Evolutionary conservation across 2,888 invertebrate genomes (phyloP).

Genomic region (Sabellastarte sp.): DNA sequence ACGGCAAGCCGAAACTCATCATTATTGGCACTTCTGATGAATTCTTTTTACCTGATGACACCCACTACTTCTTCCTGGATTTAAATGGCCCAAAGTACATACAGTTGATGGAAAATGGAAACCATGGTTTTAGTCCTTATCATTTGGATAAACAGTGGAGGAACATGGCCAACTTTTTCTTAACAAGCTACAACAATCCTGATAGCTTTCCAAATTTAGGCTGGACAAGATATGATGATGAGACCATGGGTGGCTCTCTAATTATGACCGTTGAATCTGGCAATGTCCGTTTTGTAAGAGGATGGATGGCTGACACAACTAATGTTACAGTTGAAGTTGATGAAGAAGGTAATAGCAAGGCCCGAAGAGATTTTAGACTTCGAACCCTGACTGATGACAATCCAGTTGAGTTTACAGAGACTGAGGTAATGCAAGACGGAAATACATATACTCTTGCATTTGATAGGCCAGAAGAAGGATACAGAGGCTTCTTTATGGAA

Average conservation of each 20-base stretch:
- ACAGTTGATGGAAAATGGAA: too few species aligned
- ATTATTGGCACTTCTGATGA: slow-evolving; percentile 12
- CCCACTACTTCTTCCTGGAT: slow-evolving; percentile 13
- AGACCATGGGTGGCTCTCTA: neutral
- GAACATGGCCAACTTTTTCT: too few species aligned
- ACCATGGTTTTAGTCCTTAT: too few species aligned
- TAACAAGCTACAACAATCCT: too few species aligned
- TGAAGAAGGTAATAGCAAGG: neutral
- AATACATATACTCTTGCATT: neutral
- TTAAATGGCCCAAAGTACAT: slow-evolving; percentile 10
- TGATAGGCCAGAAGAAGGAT: neutral
- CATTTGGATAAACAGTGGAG: too few species aligned
- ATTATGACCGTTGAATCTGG: slow-evolving; percentile 7
- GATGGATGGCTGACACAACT: too few species aligned
- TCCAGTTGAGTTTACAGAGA: neutral
- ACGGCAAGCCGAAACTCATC: slow-evolving; percentile 16
- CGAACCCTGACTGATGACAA: neutral
- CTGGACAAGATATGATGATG: too few species aligned
- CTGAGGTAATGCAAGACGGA: neutral
- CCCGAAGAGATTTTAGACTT: neutral
- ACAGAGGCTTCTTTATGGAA: slow-evolving; percentile 9
- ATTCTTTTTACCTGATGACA: slow-evolving; percentile 18
- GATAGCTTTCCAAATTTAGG: too few species aligned
- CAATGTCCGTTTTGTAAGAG: too few species aligned
- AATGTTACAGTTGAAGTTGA: too few species aligned